These are phyloP conservation scores for Drosophila melanocephala DNA, from an alignment of 2,888 invertebrate species.

Conservation along the genomic window DNA sequence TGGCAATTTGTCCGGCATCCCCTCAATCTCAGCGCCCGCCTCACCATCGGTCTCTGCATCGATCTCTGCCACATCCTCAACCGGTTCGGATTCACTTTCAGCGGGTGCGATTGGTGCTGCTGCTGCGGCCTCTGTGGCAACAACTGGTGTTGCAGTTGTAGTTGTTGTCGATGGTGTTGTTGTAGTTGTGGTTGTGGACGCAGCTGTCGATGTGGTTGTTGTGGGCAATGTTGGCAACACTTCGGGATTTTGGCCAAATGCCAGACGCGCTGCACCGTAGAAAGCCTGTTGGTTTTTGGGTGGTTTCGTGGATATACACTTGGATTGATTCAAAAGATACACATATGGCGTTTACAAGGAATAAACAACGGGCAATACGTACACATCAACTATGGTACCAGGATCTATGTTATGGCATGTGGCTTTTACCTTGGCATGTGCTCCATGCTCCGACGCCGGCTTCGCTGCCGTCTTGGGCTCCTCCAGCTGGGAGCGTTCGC, in stretches of 20 bases:
- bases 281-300: slow-evolving; percentile 86
- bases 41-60: slow-evolving; percentile 25
- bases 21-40: slow-evolving; percentile 42
- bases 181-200: slow-evolving; percentile 55
- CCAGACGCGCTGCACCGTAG: slow-evolving; percentile 88
- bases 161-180: slow-evolving; percentile 66
- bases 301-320: slow-evolving; percentile 79
- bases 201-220: slow-evolving; percentile 65
- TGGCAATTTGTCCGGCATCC: slow-evolving; percentile 48
- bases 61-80: slow-evolving; percentile 47
- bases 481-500: slow-evolving; percentile 66
- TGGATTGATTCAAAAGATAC: slow-evolving; percentile 70
- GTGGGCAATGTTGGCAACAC: slow-evolving; percentile 83
- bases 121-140: slow-evolving; percentile 47
- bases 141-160: slow-evolving; percentile 48
- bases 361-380: slow-evolving; percentile 36
- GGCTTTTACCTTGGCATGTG: slow-evolving; percentile 67
- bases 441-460: slow-evolving; percentile 52
- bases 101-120: slow-evolving; percentile 16
- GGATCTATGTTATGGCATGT: slow-evolving; percentile 11
- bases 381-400: slow-evolving; percentile 31
- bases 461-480: slow-evolving; percentile 68
- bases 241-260: slow-evolving; percentile 86
- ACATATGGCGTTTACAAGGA: slow-evolving; percentile 66
- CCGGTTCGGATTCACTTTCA: slow-evolving; percentile 27